Base-by-base conservation (phyloP, 2,113 vertebrate genomes). In the Seriola dumerili region DNA sequence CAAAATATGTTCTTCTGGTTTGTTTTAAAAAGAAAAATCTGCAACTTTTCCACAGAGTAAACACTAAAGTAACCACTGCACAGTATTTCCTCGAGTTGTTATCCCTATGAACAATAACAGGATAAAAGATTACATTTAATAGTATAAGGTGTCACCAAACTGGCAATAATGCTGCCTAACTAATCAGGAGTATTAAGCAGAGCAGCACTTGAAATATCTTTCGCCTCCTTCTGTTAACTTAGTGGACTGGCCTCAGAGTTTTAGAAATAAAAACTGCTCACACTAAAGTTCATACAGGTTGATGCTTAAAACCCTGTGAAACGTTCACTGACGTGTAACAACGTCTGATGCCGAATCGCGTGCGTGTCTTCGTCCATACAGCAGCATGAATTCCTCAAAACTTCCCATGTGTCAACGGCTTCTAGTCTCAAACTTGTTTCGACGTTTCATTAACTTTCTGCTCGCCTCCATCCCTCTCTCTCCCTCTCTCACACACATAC, bases 1-100 rank as follows among this genome's bases (percentile, higher is more conserved):
- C 63, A 82, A 67, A 78, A 89, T 80, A 88, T 84, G 82, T 90
- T 92, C 87, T 88, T 90, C 78, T 54, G 62, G 16, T 76, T 63
- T 36, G 52, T 55, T 76, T 81, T 66, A 19, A 64, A 48, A 65
- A 34, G 52, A 36, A 71, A 76, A 84, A 62, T 54, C 65, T 62
- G 55, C 5, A 63, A 77, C 69, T 52, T 82, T 34, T 48, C 67
- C 61, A 80, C 57, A 79, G 40, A 78, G 67, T 76, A 65, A 76
- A 80, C 52, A 70, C 81, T 78, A 86, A 17, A 58, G 61, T 52
- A 54, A 34, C 10, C 21, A 81, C 70, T 69, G 72, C 55, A 14
- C 58, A 74, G 63, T 25, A 62, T 82, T 25, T 85, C 59, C 42
- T 73, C 23, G 21, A n/a, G 70, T 23, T 71, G 82, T 72, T 62